Conservation (phyloP, 2,113 vertebrate species). For the Hemichromis elongatus region DNA sequence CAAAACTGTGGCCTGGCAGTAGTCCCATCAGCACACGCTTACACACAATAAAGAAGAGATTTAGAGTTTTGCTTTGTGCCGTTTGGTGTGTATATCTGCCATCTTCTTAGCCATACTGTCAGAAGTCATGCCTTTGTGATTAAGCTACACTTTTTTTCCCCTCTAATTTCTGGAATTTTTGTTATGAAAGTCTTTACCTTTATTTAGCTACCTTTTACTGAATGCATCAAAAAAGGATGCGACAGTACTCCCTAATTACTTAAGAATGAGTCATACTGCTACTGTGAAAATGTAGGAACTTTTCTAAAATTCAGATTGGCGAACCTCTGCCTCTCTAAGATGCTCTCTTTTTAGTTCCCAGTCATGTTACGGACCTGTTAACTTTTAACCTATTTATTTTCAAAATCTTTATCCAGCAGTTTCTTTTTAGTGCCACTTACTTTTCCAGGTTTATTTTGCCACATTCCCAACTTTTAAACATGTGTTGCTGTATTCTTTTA, state of each 20-base stretch:
- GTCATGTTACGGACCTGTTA: neutral
- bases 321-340: neutral
- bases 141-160: neutral
- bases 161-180: neutral
- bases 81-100: neutral
- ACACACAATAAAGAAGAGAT: neutral
- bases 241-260: neutral
- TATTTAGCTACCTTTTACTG: neutral
- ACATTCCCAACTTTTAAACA: neutral
- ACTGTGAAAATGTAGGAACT: neutral
- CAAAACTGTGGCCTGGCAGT: conserved; percentile 6
- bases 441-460: neutral
- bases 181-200: neutral
- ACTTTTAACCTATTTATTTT: neutral
- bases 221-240: neutral
- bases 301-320: neutral
- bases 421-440: neutral
- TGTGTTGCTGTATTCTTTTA: neutral
- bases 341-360: neutral
- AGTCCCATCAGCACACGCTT: neutral
- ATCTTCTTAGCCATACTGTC: neutral
- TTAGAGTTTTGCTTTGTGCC: neutral
- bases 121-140: neutral
- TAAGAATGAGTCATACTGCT: neutral
- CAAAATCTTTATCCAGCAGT: neutral